A percentile compares a stretch with the other conserved stretches of the same genome.
Conservation (phyloP, 1,140 invertebrate species). For the Littorina saxatilis region DNA sequence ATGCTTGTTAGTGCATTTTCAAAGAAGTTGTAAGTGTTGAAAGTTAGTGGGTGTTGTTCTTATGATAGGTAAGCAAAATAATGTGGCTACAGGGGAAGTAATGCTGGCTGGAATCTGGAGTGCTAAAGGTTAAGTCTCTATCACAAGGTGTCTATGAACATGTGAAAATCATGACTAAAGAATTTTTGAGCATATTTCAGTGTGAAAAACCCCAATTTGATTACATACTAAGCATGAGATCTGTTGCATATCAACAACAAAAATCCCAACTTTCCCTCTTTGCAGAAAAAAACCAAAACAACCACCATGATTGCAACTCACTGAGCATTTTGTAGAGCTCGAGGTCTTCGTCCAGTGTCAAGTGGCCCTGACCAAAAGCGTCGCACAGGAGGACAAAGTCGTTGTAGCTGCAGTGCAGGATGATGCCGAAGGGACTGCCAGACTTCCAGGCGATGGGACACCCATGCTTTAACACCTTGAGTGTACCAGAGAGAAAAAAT, state of each 20-base stretch:
- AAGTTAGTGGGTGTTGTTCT: constrained; percentile 8
- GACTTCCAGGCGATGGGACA: constrained; percentile 67
- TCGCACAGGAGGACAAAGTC: constrained; percentile 58
- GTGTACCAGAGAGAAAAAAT: not conserved
- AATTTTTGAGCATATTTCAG: too few relatives aligned
- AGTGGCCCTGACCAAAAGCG: constrained; percentile 58
- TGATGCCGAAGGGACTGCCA: constrained; percentile 66
- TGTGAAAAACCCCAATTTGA: constrained; percentile 28
- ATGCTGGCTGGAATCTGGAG: too few relatives aligned
- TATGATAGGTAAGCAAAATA: not conserved
- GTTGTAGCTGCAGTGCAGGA: constrained; percentile 59
- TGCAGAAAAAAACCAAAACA: too few relatives aligned
- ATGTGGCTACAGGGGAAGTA: not conserved
- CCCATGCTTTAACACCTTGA: constrained; percentile 61
- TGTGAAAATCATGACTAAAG: too few relatives aligned
- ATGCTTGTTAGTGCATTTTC: too few relatives aligned
- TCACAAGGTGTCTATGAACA: too few relatives aligned
- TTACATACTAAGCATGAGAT: constrained; percentile 35
- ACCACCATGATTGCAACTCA: too few relatives aligned
- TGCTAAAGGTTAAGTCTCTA: too few relatives aligned
- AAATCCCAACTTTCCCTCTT: too few relatives aligned
- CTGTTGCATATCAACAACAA: too few relatives aligned
- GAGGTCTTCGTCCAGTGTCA: constrained; percentile 63
- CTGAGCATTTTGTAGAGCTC: constrained; percentile 47
- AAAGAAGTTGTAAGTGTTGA: not conserved